Evolutionary conservation across 2,113 vertebrate genomes (phyloP), one percentile per base, ranked within the genome.

Genomic region (Camelus dromedarius): DNA sequence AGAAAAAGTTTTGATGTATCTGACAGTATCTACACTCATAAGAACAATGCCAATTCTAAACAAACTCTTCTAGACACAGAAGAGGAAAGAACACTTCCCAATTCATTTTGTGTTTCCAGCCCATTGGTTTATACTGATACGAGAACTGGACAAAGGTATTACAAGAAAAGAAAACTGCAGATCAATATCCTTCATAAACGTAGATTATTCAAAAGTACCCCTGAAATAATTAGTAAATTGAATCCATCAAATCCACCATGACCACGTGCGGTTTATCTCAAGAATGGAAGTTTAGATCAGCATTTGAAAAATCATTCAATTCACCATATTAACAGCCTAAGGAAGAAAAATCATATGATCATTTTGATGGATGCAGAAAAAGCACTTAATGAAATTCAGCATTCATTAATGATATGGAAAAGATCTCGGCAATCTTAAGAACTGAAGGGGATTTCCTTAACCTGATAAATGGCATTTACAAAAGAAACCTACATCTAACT

Each of bases 251-350:
- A 14, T 69, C 38, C 2, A 84, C 8, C 16, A 52, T n/a, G 18
- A 64, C 2, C 19, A 91, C 67, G 18, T 80, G n/a, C 16, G 8
- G 0, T 62, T 95, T 79, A 80, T 75, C 1, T 50, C n/a, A 64
- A 26, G 28, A 89, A 48, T 9, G 1, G 1, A 89, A 52, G 6
- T 22, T 82, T 86, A 4, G 3, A 35, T 87, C 11, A 93, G 5
- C 32, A 95, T 80, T 62, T 91, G 77, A 84, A 76, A 95, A 70
- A 88, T 38, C 81, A n/a, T 38, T 89, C 54, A 62, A 82, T 50
- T 93, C 46, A 70, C n/a, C 26, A 93, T 46, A 88, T 88, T 56
- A 88, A 35, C 32, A 76, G 28, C 87, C 16, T 16, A 72, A 95
- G 62, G 26, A 81, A 54, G n/a, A 76, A 93, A 88, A 89, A 84